Percentiles rank a stretch among this genome's conserved stretches.
Conservation (phyloP, 2,113 vertebrate genomes). For the Syngnathoides biaculeatus region DNA sequence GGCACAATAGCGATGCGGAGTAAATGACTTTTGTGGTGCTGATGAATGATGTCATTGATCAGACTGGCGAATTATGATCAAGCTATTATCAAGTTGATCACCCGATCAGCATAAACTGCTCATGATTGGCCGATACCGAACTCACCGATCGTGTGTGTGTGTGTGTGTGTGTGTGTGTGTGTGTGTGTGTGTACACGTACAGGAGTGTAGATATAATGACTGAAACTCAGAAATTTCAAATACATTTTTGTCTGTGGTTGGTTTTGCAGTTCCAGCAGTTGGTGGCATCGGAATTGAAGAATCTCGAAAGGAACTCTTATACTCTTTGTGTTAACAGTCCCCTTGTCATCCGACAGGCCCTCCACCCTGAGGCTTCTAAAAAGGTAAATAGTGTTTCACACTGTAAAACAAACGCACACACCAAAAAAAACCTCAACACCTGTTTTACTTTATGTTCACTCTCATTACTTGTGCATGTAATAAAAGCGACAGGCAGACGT, state of each 20-base stretch:
- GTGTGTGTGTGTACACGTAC: too few relatives aligned
- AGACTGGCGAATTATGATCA: too few relatives aligned
- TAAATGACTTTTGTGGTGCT: too few relatives aligned
- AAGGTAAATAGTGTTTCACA: conserved; percentile 74
- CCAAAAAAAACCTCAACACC: background rate
- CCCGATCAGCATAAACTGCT: too few relatives aligned
- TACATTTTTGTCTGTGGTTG: conserved; percentile 3
- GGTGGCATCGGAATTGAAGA: conserved; percentile 84
- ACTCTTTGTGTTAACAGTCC: conserved; percentile 88
- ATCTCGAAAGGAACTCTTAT: conserved; percentile 82
- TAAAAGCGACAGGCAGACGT: background rate
- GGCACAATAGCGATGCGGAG: too few relatives aligned
- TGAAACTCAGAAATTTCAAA: background rate
- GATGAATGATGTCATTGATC: too few relatives aligned
- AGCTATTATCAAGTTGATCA: too few relatives aligned
- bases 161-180: too few relatives aligned
- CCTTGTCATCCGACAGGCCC: conserved; percentile 85
- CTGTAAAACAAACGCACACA: background rate
- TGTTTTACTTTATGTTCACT: background rate
- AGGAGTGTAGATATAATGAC: too few relatives aligned
- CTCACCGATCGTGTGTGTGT: too few relatives aligned
- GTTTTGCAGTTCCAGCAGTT: conserved; percentile 83
- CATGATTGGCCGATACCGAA: too few relatives aligned
- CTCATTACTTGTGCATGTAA: background rate
- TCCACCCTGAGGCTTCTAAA: conserved; percentile 92